A percentile compares a stretch with the other conserved stretches of the same genome.
Evolutionary conservation across 2,888 invertebrate genomes (phyloP).

Genomic region (Drosophila longiperda): DNA sequence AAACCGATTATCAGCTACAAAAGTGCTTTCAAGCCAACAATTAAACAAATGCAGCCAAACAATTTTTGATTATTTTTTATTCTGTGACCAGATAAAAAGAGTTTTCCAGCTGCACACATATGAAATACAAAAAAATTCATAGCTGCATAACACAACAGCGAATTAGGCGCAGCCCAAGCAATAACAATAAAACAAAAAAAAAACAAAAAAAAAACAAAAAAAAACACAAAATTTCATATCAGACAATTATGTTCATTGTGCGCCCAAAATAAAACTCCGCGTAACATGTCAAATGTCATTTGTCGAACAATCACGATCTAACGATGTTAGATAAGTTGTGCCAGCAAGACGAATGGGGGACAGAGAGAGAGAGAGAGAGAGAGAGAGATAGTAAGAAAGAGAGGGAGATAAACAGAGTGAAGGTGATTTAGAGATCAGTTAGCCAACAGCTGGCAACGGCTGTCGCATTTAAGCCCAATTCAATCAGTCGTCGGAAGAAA

Average conservation of each 20-base stretch:
- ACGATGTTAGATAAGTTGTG: slow-evolving; percentile 69
- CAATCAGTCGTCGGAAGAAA: slow-evolving; percentile 67
- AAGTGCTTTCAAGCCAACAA: slow-evolving; percentile 61
- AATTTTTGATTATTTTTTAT: slow-evolving; percentile 70
- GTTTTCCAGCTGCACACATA: slow-evolving; percentile 40
- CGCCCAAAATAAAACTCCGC: slow-evolving; percentile 45
- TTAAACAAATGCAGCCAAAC: slow-evolving; percentile 72
- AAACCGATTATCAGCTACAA: slow-evolving; percentile 67
- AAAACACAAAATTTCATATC: slow-evolving; percentile 26
- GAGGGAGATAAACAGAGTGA: not conserved
- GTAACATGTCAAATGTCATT: slow-evolving; percentile 81
- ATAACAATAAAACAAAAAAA: slow-evolving; percentile 14
- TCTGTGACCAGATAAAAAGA: slow-evolving; percentile 51
- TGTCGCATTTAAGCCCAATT: slow-evolving; percentile 61
- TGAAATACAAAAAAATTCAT: slow-evolving; percentile 15
- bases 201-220: slow-evolving; percentile 5
- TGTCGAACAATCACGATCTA: slow-evolving; percentile 74
- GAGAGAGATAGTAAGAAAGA: not conserved
- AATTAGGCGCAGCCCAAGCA: slow-evolving; percentile 38
- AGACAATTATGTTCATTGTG: slow-evolving; percentile 65
- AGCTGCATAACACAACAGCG: slow-evolving; percentile 19
- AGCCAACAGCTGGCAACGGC: slow-evolving; percentile 52
- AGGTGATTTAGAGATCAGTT: slow-evolving; percentile 26
- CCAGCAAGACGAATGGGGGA: slow-evolving; percentile 10
- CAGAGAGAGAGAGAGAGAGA: not conserved